These are phyloP conservation scores for Cydia strobilella DNA, from an alignment of 1,140 invertebrate genomes.

Conservation along the genomic window DNA sequence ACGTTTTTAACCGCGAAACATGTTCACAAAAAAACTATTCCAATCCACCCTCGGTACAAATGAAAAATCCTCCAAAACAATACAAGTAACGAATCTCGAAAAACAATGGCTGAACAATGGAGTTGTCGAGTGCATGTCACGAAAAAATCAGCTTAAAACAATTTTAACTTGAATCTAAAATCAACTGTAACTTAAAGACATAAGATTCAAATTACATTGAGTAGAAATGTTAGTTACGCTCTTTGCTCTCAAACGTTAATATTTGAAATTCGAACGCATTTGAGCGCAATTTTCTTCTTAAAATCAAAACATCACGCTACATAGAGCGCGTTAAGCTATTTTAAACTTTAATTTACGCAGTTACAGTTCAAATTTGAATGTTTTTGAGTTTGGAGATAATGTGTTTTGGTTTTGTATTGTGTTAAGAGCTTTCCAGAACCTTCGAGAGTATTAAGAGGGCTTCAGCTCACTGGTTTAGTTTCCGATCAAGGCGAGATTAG, in stretches of 20 bases:
- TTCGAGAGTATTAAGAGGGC: slow-evolving; percentile 7
- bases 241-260: neutral
- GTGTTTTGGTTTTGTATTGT: neutral
- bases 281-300: slow-evolving; percentile 1
- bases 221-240: neutral
- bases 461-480: neutral
- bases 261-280: slow-evolving; percentile 22
- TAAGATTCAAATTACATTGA: neutral
- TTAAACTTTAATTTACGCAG: neutral
- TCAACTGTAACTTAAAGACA: neutral
- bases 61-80: slow-evolving; percentile 43
- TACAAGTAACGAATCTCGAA: slow-evolving; percentile 44
- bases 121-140: neutral
- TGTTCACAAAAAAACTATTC: neutral
- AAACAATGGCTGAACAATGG: slow-evolving; percentile 36
- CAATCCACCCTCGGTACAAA: slow-evolving; percentile 1
- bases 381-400: neutral
- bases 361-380: neutral
- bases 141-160: neutral
- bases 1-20: neutral
- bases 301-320: neutral
- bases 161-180: neutral
- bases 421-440: neutral
- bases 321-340: neutral
- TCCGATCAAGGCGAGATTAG: neutral